Base-by-base conservation (phyloP, 2,888 invertebrate species). In the Lithosia quadra region DNA sequence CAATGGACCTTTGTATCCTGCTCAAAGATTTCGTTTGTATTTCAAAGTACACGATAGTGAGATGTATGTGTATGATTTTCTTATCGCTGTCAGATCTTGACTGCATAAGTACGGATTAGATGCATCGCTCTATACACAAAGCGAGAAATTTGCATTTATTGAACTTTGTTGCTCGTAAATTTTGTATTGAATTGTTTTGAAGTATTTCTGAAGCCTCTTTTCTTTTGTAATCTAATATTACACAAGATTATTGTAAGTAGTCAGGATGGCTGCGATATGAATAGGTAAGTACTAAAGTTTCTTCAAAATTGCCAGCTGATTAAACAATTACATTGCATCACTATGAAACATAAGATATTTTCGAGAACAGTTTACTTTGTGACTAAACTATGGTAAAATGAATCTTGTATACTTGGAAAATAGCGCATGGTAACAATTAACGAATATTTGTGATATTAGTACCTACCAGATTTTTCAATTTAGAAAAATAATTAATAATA, bases 1-100 rank as follows among this genome's bases (percentile, higher is more conserved):
- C 90, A 90, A 91, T 91, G 80, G 90, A 69, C 77, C 85, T 86
- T 86, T 87, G 86, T 88, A 86, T 87, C 81, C 82, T 83, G 80
- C 83, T 85, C 80, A 84, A 69, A 81, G 79, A 86, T 88, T 90
- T 85, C 82, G 84, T 88, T 88, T 85, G 86, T 84, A 87, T 87
- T 86, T 84, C 78, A 86, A 84, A 81, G 75, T 75, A 73, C 72
- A 71, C 71, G 78, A 83, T 84, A 78, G 77, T 79, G 79, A 81
- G 77, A n/a, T 49, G 49, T 49, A 81, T 82, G 79, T 82, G 78
- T 82, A 65, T 72, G 78, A 81, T 85, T 81, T 76, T 76, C 70
- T 75, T 77, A 80, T 80, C 79, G 65, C 36, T 65, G 70, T 71
- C 74, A 68, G 68, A 79, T 84, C 80, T 78, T 65, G 74, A 75